Base-by-base conservation (phyloP, 1,140 invertebrate genomes). In the Camponotus floridanus region DNA sequence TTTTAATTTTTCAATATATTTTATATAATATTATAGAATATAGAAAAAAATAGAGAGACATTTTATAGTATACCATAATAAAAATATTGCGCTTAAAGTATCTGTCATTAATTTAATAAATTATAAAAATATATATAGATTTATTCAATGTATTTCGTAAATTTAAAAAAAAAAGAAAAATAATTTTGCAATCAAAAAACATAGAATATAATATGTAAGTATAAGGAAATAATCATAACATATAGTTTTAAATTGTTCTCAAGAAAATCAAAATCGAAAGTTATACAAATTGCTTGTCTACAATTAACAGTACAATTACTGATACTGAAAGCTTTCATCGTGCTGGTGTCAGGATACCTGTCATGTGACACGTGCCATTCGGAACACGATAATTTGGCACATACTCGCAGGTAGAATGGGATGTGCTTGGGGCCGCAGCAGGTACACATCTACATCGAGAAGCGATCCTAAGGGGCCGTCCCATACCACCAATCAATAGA, bases 401-500 rank as follows among this genome's bases (percentile, higher is more conserved):
- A 86, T 90, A 85, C 87, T 92, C 89, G 90, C 92, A 94, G 93
- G 94, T 94, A 92, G 91, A 70, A 85, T 48, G 79, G 86, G 51
- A 84, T 61, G 73, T 71, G 86, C 87, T 87, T 88, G 85, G 91
- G 88, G 91, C 71, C 67, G 80, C 73, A 78, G 91, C 93, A 94
- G 94, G 94, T 94, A 93, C 90, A 85, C 73, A 83, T 70, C 71
- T 85, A 62, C 87, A 92, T 92, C 89, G 91, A 89, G 91, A 89
- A 86, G 64, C 78, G 89, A 91, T 92, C 87, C 87, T 85, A 87
- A 92, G 90, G 92, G 92, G 91, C 84, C 86, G 89, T 90, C 88
- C 90, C 39, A 59, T 81, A 70, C 79, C 51, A 76, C 91, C 93
- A 94, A 95, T 94, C 94, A 95, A 95, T 94, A 94, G 92, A 94